Percentiles rank a stretch among this genome's conserved stretches.
Conservation (phyloP, 2,888 invertebrate species). For the Lasioglossum villosulum region DNA sequence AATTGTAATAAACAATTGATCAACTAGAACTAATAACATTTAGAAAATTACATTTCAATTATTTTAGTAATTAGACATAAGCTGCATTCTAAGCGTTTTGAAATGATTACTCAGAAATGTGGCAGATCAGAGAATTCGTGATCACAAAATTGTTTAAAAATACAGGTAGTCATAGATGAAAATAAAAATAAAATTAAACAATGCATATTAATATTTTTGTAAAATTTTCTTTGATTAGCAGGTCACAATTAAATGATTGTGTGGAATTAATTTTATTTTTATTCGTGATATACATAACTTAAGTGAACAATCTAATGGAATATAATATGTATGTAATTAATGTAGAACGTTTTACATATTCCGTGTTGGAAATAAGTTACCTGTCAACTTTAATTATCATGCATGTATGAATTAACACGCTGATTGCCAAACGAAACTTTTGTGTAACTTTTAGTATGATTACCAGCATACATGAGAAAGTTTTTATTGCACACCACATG, state of each 20-base stretch:
- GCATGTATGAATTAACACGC: slow-evolving; percentile 1
- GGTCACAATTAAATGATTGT: slow-evolving; percentile 5
- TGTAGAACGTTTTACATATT: slow-evolving; percentile 22
- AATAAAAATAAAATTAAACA: slow-evolving; percentile 14
- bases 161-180: slow-evolving; percentile 10
- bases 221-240: slow-evolving; percentile 27
- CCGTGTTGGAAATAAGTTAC: slow-evolving; percentile 8
- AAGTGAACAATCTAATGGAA: slow-evolving; percentile 23
- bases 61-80: slow-evolving; percentile 41
- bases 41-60: slow-evolving; percentile 33
- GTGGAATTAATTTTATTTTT: slow-evolving; percentile 26
- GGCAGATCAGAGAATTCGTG: slow-evolving; percentile 4
- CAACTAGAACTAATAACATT: slow-evolving; percentile 8
- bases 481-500: neutral
- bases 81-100: slow-evolving; percentile 15
- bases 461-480: neutral
- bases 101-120: neutral
- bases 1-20: slow-evolving; percentile 16
- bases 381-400: neutral
- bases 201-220: slow-evolving; percentile 45
- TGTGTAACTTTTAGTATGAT: neutral
- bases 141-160: slow-evolving; percentile 4
- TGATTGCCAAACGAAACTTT: neutral
- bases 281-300: slow-evolving; percentile 30
- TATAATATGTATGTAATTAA: slow-evolving; percentile 13